Evolutionary conservation across 2,797 vertebrate species (phyloP).

Genomic region (Crossoptilon crossoptilon): DNA sequence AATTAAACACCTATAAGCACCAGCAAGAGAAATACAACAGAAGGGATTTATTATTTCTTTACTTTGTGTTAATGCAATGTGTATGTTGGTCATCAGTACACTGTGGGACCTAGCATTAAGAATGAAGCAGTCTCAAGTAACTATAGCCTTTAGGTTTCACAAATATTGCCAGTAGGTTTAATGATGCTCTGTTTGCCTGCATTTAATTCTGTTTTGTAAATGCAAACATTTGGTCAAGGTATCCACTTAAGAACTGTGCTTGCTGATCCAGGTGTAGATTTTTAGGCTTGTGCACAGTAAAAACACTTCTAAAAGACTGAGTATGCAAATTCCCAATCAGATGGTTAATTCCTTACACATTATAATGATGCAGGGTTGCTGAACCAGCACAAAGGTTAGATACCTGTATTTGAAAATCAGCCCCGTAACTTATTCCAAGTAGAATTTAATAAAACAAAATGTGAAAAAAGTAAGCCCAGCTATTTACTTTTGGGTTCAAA

Average conservation of each 20-base stretch:
- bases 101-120: not conserved
- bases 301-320: not conserved
- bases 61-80: not conserved
- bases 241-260: not conserved
- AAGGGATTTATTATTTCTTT: not conserved
- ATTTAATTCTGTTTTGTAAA: slow-evolving; percentile 26
- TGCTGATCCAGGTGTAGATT: not conserved
- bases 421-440: not conserved
- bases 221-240: slow-evolving; percentile 40
- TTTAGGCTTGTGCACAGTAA: not conserved
- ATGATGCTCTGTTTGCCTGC: not conserved
- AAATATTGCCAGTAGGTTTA: not conserved
- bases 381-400: not conserved
- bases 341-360: not conserved
- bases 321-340: not conserved
- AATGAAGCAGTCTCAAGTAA: not conserved
- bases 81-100: not conserved
- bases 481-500: not conserved
- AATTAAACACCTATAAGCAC: not conserved
- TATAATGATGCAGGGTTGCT: not conserved
- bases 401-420: not conserved
- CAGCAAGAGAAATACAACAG: not conserved
- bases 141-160: not conserved
- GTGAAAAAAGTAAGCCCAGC: not conserved
- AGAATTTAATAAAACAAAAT: not conserved